Percentiles rank a stretch among this genome's conserved stretches.
These are phyloP conservation scores for Drosophila sproati DNA, from an alignment of 1,140 invertebrate genomes.

Conservation along the genomic window DNA sequence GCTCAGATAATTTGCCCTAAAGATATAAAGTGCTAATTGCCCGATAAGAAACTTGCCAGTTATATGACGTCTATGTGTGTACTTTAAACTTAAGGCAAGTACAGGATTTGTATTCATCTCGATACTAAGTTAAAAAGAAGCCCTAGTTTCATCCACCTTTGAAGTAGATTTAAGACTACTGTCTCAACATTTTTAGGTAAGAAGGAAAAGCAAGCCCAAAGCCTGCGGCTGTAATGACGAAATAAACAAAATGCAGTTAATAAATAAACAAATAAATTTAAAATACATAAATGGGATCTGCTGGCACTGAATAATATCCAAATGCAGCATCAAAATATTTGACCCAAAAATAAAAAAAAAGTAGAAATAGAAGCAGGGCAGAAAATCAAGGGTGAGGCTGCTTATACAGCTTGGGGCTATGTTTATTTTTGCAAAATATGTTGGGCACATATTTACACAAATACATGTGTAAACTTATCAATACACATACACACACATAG, in stretches of 20 bases:
- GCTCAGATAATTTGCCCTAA: slow-evolving; percentile 30
- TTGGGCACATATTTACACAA: slow-evolving; percentile 77
- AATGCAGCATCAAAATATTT: slow-evolving; percentile 51
- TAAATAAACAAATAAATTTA: slow-evolving; percentile 82
- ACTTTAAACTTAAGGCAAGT: background rate
- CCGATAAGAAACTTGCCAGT: slow-evolving; percentile 39
- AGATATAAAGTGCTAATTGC: slow-evolving; percentile 61
- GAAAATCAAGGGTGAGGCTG: slow-evolving; percentile 29
- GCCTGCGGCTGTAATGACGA: slow-evolving; percentile 55
- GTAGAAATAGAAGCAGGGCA: background rate
- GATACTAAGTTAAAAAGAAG: background rate
- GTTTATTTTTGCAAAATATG: slow-evolving; percentile 82
- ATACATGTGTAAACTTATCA: slow-evolving; percentile 68
- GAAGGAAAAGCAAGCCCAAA: slow-evolving; percentile 40
- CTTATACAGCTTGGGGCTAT: slow-evolving; percentile 64
- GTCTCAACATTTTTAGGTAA: background rate
- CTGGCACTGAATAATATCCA: slow-evolving; percentile 9
- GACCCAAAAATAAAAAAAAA: slow-evolving; percentile 32
- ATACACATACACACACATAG: slow-evolving; percentile 26
- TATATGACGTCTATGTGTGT: slow-evolving; percentile 1
- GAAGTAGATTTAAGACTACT: background rate
- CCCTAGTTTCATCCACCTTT: slow-evolving; percentile 5
- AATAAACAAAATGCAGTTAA: slow-evolving; percentile 79
- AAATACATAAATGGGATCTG: slow-evolving; percentile 58
- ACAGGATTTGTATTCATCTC: background rate